Evolutionary conservation across 2,113 vertebrate genomes (phyloP).

Genomic region (Abramis brama): DNA sequence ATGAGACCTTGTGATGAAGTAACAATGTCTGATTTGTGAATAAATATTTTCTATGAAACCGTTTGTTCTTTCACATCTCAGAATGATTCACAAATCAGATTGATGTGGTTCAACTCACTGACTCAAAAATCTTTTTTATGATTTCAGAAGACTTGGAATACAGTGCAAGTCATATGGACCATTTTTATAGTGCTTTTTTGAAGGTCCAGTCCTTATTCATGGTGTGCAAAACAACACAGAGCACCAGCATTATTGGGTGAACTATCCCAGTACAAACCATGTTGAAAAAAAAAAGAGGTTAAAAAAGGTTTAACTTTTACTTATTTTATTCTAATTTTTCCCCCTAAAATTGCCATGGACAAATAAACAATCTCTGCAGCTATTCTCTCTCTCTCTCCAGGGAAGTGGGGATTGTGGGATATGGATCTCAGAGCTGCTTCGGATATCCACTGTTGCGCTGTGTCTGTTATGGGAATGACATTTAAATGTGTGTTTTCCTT

Average conservation of each 20-base stretch:
- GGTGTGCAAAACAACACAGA: no score
- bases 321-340: background rate
- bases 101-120: background rate
- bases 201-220: no score
- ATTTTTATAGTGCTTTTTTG: background rate
- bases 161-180: background rate
- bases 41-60: background rate
- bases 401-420: background rate
- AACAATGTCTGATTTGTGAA: background rate
- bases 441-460: background rate
- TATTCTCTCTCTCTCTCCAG: conserved; percentile 9
- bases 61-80: background rate
- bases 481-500: conserved; percentile 32
- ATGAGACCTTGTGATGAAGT: background rate
- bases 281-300: no score
- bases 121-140: background rate
- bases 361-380: background rate
- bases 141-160: conserved; percentile 11
- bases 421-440: background rate
- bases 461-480: conserved; percentile 9
- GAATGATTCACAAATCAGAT: background rate
- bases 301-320: background rate
- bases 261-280: no score
- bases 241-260: no score
- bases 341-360: background rate